Evolutionary conservation across 2,888 invertebrate genomes (phyloP), one percentile per base, ranked within the genome.

Genomic region (Syrphus vitripennis): DNA sequence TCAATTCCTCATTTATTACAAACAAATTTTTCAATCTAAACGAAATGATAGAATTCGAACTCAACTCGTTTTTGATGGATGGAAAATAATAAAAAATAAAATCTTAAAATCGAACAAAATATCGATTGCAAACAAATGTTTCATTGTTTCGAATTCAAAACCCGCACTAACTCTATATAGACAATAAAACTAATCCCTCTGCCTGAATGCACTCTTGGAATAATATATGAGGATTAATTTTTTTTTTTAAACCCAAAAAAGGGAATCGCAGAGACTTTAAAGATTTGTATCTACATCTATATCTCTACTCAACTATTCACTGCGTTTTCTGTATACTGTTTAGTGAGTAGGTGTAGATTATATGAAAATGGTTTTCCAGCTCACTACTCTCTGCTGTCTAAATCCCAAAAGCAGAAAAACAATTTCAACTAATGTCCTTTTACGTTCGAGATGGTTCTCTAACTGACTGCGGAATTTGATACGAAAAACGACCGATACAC

Each of bases 371-470:
- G 61, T 74, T 76, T 65, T 12, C 34, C 34, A 45, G 59, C 45
- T 42, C 37, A 26, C 34, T 50, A 45, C 31, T 24, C 21, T n/a
- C n/a, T n/a, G n/a, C n/a, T n/a, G n/a, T n/a, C n/a, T n/a, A 34
- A 50, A 48, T 67, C 42, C 34, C 16, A 3, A 34, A 10, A 21
- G 0, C 50, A 77, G n/a, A 61, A 59, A 50, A 70, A 63, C 69
- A 31, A 80, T 81, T 75, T 42, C 57, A 72, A 72, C 72, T 78
- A 83, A 79, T 79, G 61, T 83, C 83, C 83, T 83, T 83, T 83
- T 67, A 12, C 55, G 42, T 74, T 83, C 65, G 61, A 57, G 31
- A 74, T 75, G 31, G 34, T 59, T 83, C 57, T 79, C 42, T 14
- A 70, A 74, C 29, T 57, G 63, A 31, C 45, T 79, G 34, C 6